Evolutionary conservation across 2,888 invertebrate species (phyloP), one percentile per base, ranked within the genome.

Genomic region (Sepioteuthis lessoniana): DNA sequence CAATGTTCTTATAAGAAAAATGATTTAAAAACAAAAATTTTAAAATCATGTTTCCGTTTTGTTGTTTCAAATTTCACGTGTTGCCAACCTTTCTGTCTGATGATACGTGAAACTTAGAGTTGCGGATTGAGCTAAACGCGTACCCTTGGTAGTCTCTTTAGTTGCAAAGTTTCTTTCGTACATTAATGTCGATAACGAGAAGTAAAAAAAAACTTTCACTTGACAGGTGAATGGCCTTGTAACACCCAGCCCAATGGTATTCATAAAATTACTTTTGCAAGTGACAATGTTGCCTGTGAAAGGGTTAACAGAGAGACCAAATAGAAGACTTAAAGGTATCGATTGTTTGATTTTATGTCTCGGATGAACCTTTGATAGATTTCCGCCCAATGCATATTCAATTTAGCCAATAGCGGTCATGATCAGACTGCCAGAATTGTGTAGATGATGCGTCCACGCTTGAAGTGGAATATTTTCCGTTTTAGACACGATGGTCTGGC

Each of bases 281-380:
- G 16, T 19, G 76, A 76, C 4, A n/a, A 16, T 4, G 76, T 76
- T 76, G 60, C 25, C 60, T 5, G 60, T 31, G 10, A 31, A 60
- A 31, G 31, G 60, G 31, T 31, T 31, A 3, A n/a, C 76, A 35
- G n/a, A 16, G 7, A 76, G n/a, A n/a, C n/a, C 76, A 10, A 76
- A 76, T 76, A n/a, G n/a, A 76, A 76, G 76, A n/a, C n/a, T 76
- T 76, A 76, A 76, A 76, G 16, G n/a, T n/a, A n/a, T n/a, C 76
- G n/a, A 76, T 10, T 76, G n/a, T 76, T 76, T 76, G n/a, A 76
- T 76, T 76, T 76, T n/a, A 76, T 76, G 76, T n/a, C 76, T 76
- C n/a, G n/a, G 76, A 76, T n/a, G 76, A 76, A 76, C n/a, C 76
- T 76, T 76, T 76, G 76, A 76, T 76, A 76, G 76, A n/a, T n/a